Evolutionary conservation across 1,140 invertebrate species (phyloP), one percentile per base, ranked within the genome.

Genomic region (Pantala flavescens): DNA sequence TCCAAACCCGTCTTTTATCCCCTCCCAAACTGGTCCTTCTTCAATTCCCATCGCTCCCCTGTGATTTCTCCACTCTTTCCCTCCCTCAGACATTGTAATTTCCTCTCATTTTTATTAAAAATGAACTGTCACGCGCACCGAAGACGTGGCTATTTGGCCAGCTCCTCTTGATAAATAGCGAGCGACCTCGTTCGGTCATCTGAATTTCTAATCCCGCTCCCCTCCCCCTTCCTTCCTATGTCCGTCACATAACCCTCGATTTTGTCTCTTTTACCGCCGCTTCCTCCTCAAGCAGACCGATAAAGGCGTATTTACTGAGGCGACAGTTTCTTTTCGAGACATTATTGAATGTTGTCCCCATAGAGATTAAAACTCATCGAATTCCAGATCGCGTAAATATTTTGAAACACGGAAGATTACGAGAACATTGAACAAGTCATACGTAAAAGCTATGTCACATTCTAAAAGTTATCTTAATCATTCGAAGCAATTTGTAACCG

Each of bases 71-170:
- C 23, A 11, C 24, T 24, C 42, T 21, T 19, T 72, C 24, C 16
- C 24, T 72, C 9, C n/a, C 49, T 63, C 28, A 36, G 71, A 36
- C 71, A 24, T 42, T 72, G 74, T 76, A 75, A 72, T 74, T 77
- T 72, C 49, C 24, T 71, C 73, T 74, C 75, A 76, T 78, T 77
- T 78, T 74, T 77, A 74, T 78, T 75, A 77, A 75, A 78, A 78
- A 78, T 78, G 77, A 78, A 78, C 77, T 77, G 77, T 78, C 77
- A 63, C 74, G 42, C 24, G 42, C 77, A 78, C 71, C 75, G 76
- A 80, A 78, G 74, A 74, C 71, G n/a, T 74, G 63, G 49, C 63
- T 74, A 74, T 74, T 74, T 74, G 74, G 74, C 71, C 42, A 42
- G 24, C 23, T 74, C 24, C 24, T 36, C 16, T 55, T 74, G 74